Evolutionary conservation across 2,113 vertebrate species (phyloP), one percentile per base, ranked within the genome.

Genomic region (Cervus canadensis): DNA sequence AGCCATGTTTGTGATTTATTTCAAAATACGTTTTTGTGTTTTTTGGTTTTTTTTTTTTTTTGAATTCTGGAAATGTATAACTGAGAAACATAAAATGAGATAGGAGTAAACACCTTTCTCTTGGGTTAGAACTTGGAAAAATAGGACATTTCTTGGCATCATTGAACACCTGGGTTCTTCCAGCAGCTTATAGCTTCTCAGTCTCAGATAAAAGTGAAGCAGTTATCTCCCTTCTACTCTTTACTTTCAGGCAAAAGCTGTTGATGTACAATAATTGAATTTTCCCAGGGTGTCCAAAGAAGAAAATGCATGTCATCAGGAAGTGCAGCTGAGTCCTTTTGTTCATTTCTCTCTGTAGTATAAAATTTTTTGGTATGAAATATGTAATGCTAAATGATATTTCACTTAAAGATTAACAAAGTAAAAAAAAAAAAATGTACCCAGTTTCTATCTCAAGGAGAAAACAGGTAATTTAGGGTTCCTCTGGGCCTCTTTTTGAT

Each of bases 241-340:
- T 93, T 88, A 50, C 67, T 94, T 96, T 94, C 28, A 88, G 92
- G 76, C 62, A 82, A 88, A 98, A 96, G 87, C 88, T 96, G 91
- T 93, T 89, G 88, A 91, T 89, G 36, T 74, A 45, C 12, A 90
- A 71, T 97, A 95, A 97, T 56, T 93, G 97, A 92, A 54, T 97
- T 98, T 97, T 95, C 88, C 43, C 76, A 26, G 54, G 43, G 79
- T 94, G 43, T 92, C 64, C 93, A 43, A 92, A 90, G 84, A 97
- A 95, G 87, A 95, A 82, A 89, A 30, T 50, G 3, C 40, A 64
- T 82, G 43, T 40, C 30, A 88, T 91, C 28, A 62, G 87, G 59
- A 84, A 91, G 7, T 92, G 4, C 17, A 97, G 78, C 54, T 62
- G 62, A 83, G n/a, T 95, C 36, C 50, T 92, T 85, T 1, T 43